Conservation (phyloP, 2,113 vertebrate genomes). For the Motacilla alba region DNA sequence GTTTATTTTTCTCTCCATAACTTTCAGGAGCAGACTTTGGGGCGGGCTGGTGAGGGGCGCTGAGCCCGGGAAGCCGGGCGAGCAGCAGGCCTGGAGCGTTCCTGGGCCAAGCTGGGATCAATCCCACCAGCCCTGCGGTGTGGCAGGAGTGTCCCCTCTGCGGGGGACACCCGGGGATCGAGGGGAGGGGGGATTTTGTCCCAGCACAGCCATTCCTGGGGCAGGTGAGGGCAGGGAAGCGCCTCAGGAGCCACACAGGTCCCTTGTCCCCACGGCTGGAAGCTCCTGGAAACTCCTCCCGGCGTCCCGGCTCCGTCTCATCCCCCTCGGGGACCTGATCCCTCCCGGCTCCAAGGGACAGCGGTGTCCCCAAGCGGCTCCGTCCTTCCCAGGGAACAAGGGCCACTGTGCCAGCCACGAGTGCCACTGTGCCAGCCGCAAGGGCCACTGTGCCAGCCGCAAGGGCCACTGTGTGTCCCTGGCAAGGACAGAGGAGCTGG, state of each 20-base stretch:
- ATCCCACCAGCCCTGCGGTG: fast-evolving
- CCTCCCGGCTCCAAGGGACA: neutral
- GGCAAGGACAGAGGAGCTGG: neutral
- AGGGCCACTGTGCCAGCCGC: fast-evolving
- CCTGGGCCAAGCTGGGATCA: neutral
- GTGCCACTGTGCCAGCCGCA: neutral
- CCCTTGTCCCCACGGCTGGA: neutral
- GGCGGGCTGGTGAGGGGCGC: neutral
- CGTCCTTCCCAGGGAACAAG: neutral
- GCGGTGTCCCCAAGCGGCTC: neutral
- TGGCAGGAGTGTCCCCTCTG: neutral
- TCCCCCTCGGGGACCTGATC: neutral
- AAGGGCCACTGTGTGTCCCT: neutral
- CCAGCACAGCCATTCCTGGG: neutral
- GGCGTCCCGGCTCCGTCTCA: neutral
- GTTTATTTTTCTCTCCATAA: neutral
- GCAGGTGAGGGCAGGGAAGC: neutral
- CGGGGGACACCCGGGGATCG: fast-evolving
- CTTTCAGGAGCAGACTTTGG: neutral
- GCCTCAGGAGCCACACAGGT: fast-evolving
- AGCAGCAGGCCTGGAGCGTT: neutral
- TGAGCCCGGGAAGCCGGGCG: fast-evolving
- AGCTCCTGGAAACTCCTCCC: neutral
- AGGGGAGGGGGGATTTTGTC: neutral
- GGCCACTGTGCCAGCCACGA: fast-evolving